A percentile compares a stretch with the other conserved stretches of the same genome.
phyloP scores from a whole-genome alignment of 1,140 invertebrate species.

The Apis cerana region DNA sequence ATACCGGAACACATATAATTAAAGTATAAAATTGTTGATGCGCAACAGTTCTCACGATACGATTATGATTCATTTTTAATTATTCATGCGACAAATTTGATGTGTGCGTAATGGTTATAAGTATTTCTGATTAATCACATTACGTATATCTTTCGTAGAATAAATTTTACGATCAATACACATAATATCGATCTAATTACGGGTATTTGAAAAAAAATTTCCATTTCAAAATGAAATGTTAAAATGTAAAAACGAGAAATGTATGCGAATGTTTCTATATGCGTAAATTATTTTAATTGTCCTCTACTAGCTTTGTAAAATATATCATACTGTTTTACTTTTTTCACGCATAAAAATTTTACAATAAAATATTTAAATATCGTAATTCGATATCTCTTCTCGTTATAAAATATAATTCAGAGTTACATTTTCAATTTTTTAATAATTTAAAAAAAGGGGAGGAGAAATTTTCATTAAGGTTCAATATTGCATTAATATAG shows the following conservation, averaged over 20 bases:
- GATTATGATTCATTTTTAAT: not conserved
- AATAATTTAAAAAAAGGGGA: not conserved
- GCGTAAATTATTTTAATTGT: not conserved
- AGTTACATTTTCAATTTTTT: not conserved
- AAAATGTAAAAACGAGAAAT: not conserved
- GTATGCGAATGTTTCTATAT: too few species aligned
- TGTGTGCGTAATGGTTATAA: not conserved
- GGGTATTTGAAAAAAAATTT: not conserved
- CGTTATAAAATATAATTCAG: not conserved
- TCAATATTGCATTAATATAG: too few species aligned
- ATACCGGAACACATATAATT: not conserved
- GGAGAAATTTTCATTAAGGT: not conserved
- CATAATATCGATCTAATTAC: not conserved
- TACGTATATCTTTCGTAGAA: not conserved
- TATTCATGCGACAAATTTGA: slow-evolving; percentile 1
- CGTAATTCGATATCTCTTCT: not conserved
- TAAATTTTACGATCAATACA: not conserved
- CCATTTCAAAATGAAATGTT: not conserved
- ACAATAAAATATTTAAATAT: not conserved
- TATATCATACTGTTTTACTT: too few species aligned
- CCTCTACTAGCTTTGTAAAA: not conserved
- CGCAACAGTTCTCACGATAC: not conserved
- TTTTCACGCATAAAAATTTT: not conserved
- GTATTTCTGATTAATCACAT: not conserved
- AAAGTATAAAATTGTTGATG: not conserved